Percentiles rank a stretch among this genome's conserved stretches.
Conservation (phyloP, 2,113 vertebrate species). For the Hypomesus transpacificus region DNA sequence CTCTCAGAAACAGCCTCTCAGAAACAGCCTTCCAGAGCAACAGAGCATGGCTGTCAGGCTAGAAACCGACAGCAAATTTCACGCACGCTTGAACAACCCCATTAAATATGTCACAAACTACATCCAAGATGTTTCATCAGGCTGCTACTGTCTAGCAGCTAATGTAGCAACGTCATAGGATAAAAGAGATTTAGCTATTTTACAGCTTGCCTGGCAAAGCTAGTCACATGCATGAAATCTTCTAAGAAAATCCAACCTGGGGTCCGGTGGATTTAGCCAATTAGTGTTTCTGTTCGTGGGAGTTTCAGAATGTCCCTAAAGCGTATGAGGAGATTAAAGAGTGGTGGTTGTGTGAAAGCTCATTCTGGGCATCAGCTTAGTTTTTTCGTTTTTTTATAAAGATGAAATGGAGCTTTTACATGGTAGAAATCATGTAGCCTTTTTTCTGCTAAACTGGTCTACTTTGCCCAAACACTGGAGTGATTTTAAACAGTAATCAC, state of each 20-base stretch:
- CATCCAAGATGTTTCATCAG: not conserved
- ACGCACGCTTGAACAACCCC: not conserved
- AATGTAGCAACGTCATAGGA: slow-evolving; percentile 4
- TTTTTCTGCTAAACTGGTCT: too few species aligned
- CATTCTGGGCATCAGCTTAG: too few species aligned
- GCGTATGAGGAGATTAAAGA: too few species aligned
- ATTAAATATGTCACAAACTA: not conserved
- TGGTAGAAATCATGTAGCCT: too few species aligned
- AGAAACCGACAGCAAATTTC: not conserved
- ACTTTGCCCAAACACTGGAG: too few species aligned
- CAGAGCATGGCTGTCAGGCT: slow-evolving; percentile 27
- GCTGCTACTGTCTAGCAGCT: slow-evolving; percentile 5
- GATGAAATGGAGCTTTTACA: too few species aligned
- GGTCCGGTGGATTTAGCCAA: not conserved
- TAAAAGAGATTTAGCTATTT: not conserved
- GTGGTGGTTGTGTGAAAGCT: too few species aligned
- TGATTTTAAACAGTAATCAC: too few species aligned
- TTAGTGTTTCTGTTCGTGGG: not conserved
- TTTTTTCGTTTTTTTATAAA: too few species aligned
- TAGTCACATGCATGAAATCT: not conserved
- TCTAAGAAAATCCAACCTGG: not conserved
- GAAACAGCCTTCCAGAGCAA: slow-evolving; percentile 21
- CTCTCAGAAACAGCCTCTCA: not conserved
- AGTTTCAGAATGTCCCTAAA: too few species aligned
- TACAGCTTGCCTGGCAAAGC: too few species aligned